Evolutionary conservation across 2,113 vertebrate genomes (phyloP), one percentile per base, ranked within the genome.

Genomic region (Ochotona curzoniae): DNA sequence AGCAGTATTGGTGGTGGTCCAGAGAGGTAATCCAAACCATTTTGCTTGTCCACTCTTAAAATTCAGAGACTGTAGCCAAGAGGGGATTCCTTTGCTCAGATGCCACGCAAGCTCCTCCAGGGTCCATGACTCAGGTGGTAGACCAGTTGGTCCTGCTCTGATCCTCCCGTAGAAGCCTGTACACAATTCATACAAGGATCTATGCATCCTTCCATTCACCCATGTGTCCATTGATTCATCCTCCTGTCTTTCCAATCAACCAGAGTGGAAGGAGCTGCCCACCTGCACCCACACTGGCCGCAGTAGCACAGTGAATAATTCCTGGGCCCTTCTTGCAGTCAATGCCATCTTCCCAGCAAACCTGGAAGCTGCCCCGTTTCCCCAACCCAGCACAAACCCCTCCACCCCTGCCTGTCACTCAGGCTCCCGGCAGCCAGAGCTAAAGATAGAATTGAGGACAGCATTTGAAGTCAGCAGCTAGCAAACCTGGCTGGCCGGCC

Each of bases 361-460:
- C 64, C 83, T 61, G 38, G 74, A 60, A 95, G 64, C 86, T 83
- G 91, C 87, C 87, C 38, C 74, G 5, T 75, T 89, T 93, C 67
- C 93, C 93, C 86, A 96, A 83, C 95, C 88, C 28, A 3, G 94
- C 70, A 90, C 89, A 91, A 89, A 82, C 84, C 94, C 91, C 38
- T 44, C 89, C 75, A 89, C 64, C 90, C 90, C 81, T 94, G 61
- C 90, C 94, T 96, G 96, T 94, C 96, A 96, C 82, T 97, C 93
- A 92, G 94, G 83, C 76, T 94, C n/a, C 7, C 81, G 92, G 92
- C 86, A 91, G 71, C 94, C 26, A 51, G 92, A 76, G 93, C 93
- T 98, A 96, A 97, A 98, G 97, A 95, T 96, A 97, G 95, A 93
- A 84, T 94, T 4, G 60, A 95, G 96, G 94, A 89, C 95, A 97